Conservation (phyloP, 2,797 vertebrate genomes). For the Enteromius mattozi region DNA sequence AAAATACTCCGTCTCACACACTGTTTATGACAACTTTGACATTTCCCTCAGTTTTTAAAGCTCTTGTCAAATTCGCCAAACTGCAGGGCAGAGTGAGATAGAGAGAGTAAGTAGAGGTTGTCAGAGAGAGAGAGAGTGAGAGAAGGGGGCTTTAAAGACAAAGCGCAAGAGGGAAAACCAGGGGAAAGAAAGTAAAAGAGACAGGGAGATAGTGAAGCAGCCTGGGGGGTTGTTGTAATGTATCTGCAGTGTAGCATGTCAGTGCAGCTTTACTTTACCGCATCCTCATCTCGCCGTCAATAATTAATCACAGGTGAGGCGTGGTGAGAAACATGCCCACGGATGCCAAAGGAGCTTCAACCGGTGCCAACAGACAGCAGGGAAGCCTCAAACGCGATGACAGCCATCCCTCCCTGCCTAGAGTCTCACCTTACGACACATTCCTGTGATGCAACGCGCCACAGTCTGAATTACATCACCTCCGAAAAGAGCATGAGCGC, state of each 20-base stretch:
- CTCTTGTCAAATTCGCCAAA: constrained; percentile 57
- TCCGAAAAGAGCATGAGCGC: constrained; percentile 28
- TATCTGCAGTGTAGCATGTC: constrained; percentile 46
- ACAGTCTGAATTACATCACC: constrained; percentile 59
- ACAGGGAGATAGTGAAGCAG: constrained; percentile 39
- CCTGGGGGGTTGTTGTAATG: constrained; percentile 45
- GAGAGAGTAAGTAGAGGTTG: constrained; percentile 36
- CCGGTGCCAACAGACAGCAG: constrained; percentile 52
- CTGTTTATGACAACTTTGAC: constrained; percentile 62
- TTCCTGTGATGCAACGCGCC: constrained; percentile 50
- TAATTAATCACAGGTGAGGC: constrained; percentile 63
- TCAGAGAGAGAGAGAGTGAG: constrained; percentile 22
- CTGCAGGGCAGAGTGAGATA: constrained; percentile 26
- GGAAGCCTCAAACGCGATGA: constrained; percentile 52
- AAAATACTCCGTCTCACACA: constrained; percentile 47
- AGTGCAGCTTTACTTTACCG: constrained; percentile 43
- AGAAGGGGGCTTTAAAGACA: constrained; percentile 30
- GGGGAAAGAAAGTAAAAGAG: constrained; percentile 39
- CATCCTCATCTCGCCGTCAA: constrained; percentile 55
- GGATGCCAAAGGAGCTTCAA: constrained; percentile 56
- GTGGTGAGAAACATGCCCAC: constrained; percentile 56
- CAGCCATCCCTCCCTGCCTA: constrained; percentile 51
- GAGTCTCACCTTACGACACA: constrained; percentile 40
- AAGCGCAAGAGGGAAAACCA: constrained; percentile 19
- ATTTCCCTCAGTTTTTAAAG: constrained; percentile 58